phyloP scores from a whole-genome alignment of 2,888 invertebrate species.

The Deroplatys truncata region DNA sequence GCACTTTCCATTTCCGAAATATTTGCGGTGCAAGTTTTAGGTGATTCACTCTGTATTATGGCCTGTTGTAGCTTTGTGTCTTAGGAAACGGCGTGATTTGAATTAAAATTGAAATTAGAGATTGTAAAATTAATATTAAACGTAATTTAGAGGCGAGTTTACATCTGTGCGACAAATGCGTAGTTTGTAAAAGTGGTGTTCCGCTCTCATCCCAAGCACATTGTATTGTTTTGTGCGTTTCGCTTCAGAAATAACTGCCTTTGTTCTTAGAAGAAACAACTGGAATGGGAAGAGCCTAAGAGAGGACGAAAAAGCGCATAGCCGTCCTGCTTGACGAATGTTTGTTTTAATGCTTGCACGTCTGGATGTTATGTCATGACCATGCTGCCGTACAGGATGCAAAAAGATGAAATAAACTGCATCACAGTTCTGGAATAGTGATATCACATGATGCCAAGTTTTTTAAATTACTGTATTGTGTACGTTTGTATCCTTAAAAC shows the following conservation, averaged over 20 bases:
- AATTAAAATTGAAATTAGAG: neutral
- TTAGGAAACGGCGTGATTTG: neutral
- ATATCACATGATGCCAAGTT: too few species aligned
- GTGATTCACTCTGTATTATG: too few species aligned
- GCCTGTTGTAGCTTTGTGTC: neutral
- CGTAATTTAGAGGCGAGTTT: neutral
- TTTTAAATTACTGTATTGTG: too few species aligned
- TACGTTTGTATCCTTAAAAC: too few species aligned
- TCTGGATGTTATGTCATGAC: neutral
- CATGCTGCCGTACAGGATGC: too few species aligned
- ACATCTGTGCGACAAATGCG: neutral
- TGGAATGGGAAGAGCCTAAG: neutral
- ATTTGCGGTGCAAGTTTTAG: too few species aligned
- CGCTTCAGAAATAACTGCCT: neutral
- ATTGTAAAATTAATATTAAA: neutral
- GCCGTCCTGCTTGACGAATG: neutral
- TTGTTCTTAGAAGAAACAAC: neutral
- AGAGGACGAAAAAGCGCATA: neutral
- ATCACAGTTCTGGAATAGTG: too few species aligned
- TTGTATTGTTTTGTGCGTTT: neutral
- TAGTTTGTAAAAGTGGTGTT: neutral
- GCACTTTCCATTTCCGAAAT: too few species aligned
- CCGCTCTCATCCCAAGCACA: neutral
- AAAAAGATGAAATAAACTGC: too few species aligned
- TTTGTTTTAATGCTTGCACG: neutral